These are phyloP conservation scores for Genyomyrus donnyi DNA, from an alignment of 2,113 vertebrate genomes.

Conservation along the genomic window DNA sequence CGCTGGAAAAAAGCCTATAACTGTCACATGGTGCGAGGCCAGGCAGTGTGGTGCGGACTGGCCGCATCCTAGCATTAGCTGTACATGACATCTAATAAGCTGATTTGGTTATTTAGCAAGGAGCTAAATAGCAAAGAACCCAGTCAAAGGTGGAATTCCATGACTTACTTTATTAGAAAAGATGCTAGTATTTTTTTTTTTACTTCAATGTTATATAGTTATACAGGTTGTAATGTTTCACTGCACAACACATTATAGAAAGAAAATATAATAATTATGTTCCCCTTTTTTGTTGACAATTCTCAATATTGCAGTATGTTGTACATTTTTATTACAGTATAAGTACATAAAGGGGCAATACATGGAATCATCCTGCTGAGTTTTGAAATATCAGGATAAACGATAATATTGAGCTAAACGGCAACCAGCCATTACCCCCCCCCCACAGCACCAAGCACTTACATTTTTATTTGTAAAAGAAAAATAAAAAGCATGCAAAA, in stretches of 20 bases:
- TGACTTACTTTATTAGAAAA: not conserved
- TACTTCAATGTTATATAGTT: not conserved
- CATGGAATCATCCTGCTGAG: not conserved
- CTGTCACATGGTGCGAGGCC: not conserved
- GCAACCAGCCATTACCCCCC: not conserved
- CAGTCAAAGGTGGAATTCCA: not conserved
- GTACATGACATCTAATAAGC: not conserved
- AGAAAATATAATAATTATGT: not conserved
- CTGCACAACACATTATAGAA: not conserved
- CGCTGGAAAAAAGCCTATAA: constrained; percentile 2
- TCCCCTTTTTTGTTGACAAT: not conserved
- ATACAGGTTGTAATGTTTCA: not conserved
- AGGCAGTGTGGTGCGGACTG: not conserved
- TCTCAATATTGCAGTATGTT: not conserved
- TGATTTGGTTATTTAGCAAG: not conserved
- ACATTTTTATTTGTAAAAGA: not conserved
- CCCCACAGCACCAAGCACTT: not conserved
- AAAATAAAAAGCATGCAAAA: not conserved
- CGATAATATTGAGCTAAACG: not conserved
- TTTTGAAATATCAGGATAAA: not conserved
- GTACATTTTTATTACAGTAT: not conserved
- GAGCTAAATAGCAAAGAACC: not conserved
- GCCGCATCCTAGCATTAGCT: not conserved
- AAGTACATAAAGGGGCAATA: not conserved
- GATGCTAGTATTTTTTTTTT: not conserved